Base-by-base conservation (phyloP, 2,113 vertebrate genomes). In the Colaptes auratus region DNA sequence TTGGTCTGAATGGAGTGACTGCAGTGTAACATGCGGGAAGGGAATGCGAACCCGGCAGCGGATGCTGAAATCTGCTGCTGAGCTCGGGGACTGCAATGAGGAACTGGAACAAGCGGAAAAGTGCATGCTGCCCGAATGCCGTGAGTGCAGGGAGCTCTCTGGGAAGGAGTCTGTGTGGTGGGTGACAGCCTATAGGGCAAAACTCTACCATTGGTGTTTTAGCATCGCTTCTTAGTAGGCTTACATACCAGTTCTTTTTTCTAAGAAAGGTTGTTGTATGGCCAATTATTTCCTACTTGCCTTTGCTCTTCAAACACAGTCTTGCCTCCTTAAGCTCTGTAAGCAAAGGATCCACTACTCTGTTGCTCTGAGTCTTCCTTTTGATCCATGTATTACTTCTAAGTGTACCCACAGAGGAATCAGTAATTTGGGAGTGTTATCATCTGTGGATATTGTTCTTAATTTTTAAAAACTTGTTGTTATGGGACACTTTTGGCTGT, bases 1-100 rank as follows among this genome's bases (percentile, higher is more conserved):
- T 0, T 99, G 99, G 99, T 99, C 99, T 6, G 99, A 99, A 79
- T 99, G 99, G 99, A 99, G 99, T 2, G 99, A 99, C 96, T 99
- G 99, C 97, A 99, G 99, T 2, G 99, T 99, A 30, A 99, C 98
- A 1, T 99, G 99, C 18, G 99, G 99, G 52, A 99, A 99, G 89
- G 99, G 99, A 39, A 92, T 98, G 94, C 95, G 99, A 55, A 99
- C 98, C 27, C 97, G 99, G 28, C 99, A 99, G 75, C 98, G 99
- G 64, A 98, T 98, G 95, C 98, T 99, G 50, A 99, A 99, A 96
- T 99, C 99, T 60, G 98, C 99, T 2, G 98, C 98, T 10, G 99
- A 99, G 95, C 98, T 99, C 6, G 99, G 99, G 36, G 99, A 99
- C 91, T 99, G 99, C 91, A 99, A 98, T 0, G 99, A 99, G 93